phyloP scores from a whole-genome alignment of 2,888 invertebrate genomes.

The Automeris io region DNA sequence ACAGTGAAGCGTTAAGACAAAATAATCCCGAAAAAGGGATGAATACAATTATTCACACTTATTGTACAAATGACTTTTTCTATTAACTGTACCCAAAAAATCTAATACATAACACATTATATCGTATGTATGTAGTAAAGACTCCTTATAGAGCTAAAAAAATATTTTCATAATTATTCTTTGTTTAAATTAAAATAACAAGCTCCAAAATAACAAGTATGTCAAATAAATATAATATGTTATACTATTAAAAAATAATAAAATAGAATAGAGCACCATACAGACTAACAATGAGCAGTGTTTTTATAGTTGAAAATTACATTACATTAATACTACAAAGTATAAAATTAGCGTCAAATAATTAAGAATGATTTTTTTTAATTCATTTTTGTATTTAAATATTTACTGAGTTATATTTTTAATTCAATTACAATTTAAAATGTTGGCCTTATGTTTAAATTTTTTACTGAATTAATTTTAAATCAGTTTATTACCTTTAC shows the following conservation, averaged over 20 bases:
- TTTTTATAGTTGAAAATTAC: conserved; percentile 4
- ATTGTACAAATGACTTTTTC: not conserved
- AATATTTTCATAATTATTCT: not conserved
- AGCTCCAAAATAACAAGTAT: not conserved
- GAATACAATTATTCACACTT: too few relatives aligned
- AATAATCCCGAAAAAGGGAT: too few relatives aligned
- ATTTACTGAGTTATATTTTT: too few relatives aligned
- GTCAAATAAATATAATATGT: conserved; percentile 10
- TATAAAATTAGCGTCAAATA: not conserved
- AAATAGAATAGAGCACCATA: conserved; percentile 40
- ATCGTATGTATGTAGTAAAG: not conserved
- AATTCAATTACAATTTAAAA: too few relatives aligned
- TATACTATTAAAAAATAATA: conserved; percentile 16
- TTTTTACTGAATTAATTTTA: too few relatives aligned
- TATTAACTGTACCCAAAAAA: not conserved
- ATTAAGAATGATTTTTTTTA: too few relatives aligned
- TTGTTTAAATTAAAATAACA: not conserved
- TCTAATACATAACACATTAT: not conserved
- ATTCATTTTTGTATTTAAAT: too few relatives aligned
- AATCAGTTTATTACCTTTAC: too few relatives aligned
- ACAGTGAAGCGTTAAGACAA: too few relatives aligned
- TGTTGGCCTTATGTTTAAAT: too few relatives aligned
- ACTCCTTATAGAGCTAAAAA: not conserved
- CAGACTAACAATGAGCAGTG: conserved; percentile 39
- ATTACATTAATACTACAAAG: too few relatives aligned